Evolutionary conservation across 2,888 invertebrate species (phyloP).

Genomic region (Drosophila quinaria): DNA sequence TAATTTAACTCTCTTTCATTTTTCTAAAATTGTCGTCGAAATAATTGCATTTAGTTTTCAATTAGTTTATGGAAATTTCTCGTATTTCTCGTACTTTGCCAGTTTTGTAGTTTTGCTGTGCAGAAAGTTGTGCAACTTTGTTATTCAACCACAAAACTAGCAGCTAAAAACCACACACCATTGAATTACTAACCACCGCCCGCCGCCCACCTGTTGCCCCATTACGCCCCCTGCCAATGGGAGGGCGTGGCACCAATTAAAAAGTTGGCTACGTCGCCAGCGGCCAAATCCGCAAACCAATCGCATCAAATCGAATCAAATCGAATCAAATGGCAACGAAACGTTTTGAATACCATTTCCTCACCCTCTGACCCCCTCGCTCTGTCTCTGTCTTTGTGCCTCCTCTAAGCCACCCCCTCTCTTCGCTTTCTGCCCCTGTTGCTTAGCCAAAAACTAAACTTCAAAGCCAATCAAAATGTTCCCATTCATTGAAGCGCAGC

Average conservation of each 20-base stretch:
- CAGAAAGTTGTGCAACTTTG: constrained; percentile 9
- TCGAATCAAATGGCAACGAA: constrained; percentile 51
- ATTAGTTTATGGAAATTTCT: not conserved
- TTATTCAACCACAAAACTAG: constrained; percentile 5
- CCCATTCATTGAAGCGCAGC: constrained; percentile 66
- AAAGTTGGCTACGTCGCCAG: constrained; percentile 45
- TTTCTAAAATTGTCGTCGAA: not conserved
- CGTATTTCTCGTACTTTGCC: not conserved
- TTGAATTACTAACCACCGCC: no score
- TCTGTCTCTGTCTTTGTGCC: not conserved
- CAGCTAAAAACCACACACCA: not conserved
- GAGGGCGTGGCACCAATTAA: constrained; percentile 50
- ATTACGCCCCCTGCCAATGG: not conserved
- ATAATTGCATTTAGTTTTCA: not conserved
- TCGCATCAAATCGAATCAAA: constrained; percentile 47
- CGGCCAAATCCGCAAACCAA: constrained; percentile 43
- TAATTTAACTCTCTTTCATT: not conserved
- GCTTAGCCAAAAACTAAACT: constrained; percentile 49
- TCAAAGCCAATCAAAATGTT: constrained; percentile 69
- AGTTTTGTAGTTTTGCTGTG: constrained; percentile 11
- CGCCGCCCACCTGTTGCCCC: no score
- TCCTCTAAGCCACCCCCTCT: not conserved
- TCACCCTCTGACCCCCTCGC: not conserved
- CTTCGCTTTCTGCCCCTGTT: not conserved
- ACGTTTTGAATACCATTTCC: constrained; percentile 40